Percentiles rank a stretch among this genome's conserved stretches.
Evolutionary conservation across 1,140 invertebrate species (phyloP).

Genomic region (Branchinecta lynchi): DNA sequence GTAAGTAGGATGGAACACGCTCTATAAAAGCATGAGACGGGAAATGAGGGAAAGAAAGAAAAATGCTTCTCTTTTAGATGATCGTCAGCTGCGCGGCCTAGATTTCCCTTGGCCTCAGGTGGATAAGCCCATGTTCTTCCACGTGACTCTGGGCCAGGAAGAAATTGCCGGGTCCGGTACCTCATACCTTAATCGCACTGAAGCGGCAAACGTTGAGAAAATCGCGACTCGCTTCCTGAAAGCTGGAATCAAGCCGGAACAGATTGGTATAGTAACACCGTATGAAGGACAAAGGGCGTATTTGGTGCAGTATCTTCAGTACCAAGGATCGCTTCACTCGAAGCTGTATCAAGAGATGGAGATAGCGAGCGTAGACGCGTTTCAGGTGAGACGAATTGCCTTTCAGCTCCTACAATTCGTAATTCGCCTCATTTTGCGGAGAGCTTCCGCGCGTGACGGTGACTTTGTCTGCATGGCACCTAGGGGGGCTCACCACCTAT

Average conservation of each 20-base stretch:
- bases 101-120: slow-evolving; percentile 95
- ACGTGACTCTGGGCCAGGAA: slow-evolving; percentile 87
- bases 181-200: slow-evolving; percentile 94
- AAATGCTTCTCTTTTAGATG: slow-evolving; percentile 47
- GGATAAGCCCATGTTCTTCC: slow-evolving; percentile 98
- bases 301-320: slow-evolving; percentile 96
- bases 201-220: slow-evolving; percentile 97
- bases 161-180: slow-evolving; percentile 97
- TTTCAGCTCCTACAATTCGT: background rate
- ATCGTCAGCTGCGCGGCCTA: slow-evolving; percentile 70
- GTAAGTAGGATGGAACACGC: too few species aligned
- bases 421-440: too few species aligned
- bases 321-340: slow-evolving; percentile 87
- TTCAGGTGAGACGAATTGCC: slow-evolving; percentile 43
- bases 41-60: too few species aligned
- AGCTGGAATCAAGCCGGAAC: slow-evolving; percentile 88
- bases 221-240: slow-evolving; percentile 84
- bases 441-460: too few species aligned
- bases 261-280: slow-evolving; percentile 99
- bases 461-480: too few species aligned
- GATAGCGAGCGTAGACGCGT: slow-evolving; percentile 97
- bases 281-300: slow-evolving; percentile 98
- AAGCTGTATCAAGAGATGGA: slow-evolving; percentile 98
- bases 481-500: too few species aligned
- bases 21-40: too few species aligned